Conservation (phyloP, 2,113 vertebrate genomes). For the Tupaia chinensis region DNA sequence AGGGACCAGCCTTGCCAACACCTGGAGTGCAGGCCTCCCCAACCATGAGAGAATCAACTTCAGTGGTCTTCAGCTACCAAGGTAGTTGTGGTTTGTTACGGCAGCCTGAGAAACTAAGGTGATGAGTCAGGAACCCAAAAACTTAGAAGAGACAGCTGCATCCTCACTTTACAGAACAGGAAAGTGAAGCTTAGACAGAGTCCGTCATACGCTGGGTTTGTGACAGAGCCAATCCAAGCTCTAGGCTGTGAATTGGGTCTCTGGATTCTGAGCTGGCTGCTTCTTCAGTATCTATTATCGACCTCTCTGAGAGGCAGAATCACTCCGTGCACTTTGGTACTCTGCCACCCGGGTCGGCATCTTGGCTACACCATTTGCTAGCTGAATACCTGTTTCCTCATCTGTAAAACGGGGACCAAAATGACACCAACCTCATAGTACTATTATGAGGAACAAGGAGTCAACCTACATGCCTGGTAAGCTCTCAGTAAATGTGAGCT, state of each 20-base stretch:
- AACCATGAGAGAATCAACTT: not conserved
- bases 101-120: not conserved
- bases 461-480: not conserved
- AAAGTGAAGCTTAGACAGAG: not conserved
- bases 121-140: not conserved
- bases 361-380: not conserved
- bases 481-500: conserved; percentile 10
- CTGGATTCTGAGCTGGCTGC: not conserved
- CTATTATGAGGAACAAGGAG: not conserved
- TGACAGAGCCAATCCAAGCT: not conserved
- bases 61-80: conserved; percentile 35
- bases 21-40: not conserved
- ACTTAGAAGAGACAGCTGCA: not conserved
- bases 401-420: conserved; percentile 4
- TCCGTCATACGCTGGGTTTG: not conserved
- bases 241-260: not conserved
- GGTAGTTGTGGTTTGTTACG: not conserved
- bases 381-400: not conserved
- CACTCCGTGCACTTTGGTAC: not conserved
- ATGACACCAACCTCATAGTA: not conserved
- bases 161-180: not conserved
- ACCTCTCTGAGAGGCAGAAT: not conserved
- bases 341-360: not conserved
- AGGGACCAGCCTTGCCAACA: not conserved
- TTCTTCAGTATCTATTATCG: not conserved